Evolutionary conservation across 2,113 vertebrate species (phyloP).

Genomic region (Pycnonotus jocosus): DNA sequence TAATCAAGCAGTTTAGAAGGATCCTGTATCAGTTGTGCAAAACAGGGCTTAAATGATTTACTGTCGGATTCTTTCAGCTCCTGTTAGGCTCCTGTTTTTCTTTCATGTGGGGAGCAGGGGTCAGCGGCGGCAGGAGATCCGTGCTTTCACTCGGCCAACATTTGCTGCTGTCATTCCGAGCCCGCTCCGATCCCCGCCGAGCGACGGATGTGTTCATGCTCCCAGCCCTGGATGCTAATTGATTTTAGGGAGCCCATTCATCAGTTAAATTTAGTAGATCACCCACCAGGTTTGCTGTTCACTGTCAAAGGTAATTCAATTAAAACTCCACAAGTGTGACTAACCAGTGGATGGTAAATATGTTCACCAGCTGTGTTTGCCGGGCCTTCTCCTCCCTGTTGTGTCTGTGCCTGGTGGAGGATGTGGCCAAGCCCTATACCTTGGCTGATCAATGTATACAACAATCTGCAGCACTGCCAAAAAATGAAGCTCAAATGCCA

Average conservation of each 20-base stretch:
- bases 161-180: conserved; percentile 87
- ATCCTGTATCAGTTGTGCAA: conserved; percentile 2
- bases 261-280: conserved; percentile 67
- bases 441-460: background rate
- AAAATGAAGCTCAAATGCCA: background rate
- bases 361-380: conserved; percentile 81
- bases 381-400: background rate
- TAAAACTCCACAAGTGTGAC: conserved; percentile 87
- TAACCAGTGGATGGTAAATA: conserved; percentile 75
- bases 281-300: conserved; percentile 78
- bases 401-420: background rate
- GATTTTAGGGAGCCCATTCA: conserved; percentile 82
- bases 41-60: conserved; percentile 78
- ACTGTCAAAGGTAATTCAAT: conserved; percentile 95
- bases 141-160: conserved; percentile 64
- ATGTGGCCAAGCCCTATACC: background rate
- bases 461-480: background rate
- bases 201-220: conserved; percentile 73
- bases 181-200: conserved; percentile 20
- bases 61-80: conserved; percentile 70
- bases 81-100: conserved; percentile 72
- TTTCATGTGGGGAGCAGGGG: conserved; percentile 82
- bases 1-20: conserved; percentile 54
- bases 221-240: conserved; percentile 76
- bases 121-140: conserved; percentile 65